Evolutionary conservation across 2,888 invertebrate species (phyloP).

Genomic region (Choreutis nemorana): DNA sequence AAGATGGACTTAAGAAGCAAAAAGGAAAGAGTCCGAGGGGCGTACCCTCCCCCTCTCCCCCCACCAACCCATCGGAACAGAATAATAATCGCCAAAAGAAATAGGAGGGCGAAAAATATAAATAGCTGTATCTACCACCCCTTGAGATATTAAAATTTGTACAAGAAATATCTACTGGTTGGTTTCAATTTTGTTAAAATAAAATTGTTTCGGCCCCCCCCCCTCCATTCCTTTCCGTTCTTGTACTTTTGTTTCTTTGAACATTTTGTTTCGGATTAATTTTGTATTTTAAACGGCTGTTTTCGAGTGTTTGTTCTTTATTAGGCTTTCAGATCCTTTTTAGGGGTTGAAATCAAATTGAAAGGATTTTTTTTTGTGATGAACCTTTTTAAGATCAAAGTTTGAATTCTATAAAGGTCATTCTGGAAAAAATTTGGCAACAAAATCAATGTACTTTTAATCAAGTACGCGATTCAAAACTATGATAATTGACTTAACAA

Average conservation of each 20-base stretch:
- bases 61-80: conserved; percentile 50
- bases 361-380: no score
- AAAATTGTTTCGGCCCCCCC: conserved; percentile 24
- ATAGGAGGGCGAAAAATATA: conserved; percentile 60
- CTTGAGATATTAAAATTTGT: conserved; percentile 60
- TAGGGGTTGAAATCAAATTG: no score
- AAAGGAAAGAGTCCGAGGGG: conserved; percentile 63
- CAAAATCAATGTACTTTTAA: no score
- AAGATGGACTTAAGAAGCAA: conserved; percentile 68
- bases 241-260: conserved; percentile 6
- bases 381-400: no score
- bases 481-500: no score
- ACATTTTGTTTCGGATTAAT: no score
- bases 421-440: no score
- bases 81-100: conserved; percentile 67
- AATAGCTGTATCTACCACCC: conserved; percentile 50
- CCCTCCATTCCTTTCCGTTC: conserved; percentile 7
- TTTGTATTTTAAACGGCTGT: no score
- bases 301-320: no score
- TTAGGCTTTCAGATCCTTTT: no score
- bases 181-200: conserved; percentile 52
- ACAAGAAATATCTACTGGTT: conserved; percentile 36
- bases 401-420: no score
- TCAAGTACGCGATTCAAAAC: no score
- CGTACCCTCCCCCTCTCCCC: conserved; percentile 27